Evolutionary conservation across 1,140 invertebrate species (phyloP).

Genomic region (Apocrypta bakeri): DNA sequence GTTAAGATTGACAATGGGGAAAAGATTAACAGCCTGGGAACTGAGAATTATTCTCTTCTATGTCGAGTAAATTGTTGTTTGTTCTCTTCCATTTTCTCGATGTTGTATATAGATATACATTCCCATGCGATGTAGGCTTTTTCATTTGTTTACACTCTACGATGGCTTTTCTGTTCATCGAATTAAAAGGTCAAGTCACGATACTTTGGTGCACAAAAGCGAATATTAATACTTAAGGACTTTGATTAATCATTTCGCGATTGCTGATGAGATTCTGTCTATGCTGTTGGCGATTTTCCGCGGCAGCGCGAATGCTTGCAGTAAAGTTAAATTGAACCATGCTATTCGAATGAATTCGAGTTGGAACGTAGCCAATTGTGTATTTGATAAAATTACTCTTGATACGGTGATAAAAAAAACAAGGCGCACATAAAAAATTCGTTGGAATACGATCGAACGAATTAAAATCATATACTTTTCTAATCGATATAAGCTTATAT

Average conservation of each 20-base stretch:
- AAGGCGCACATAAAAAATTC: too few species aligned
- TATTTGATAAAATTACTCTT: too few species aligned
- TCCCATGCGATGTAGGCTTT: neutral
- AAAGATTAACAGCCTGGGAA: constrained; percentile 36
- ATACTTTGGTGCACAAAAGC: neutral
- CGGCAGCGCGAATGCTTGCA: too few species aligned
- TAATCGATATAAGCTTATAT: too few species aligned
- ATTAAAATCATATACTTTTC: too few species aligned
- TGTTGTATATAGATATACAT: neutral
- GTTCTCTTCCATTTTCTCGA: neutral
- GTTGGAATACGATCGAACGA: too few species aligned
- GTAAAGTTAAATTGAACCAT: too few species aligned
- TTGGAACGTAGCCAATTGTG: too few species aligned
- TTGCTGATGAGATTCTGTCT: neutral
- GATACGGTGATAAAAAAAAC: too few species aligned
- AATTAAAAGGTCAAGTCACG: constrained; percentile 25
- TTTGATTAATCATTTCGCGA: neutral
- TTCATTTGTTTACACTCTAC: neutral
- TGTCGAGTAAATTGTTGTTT: neutral
- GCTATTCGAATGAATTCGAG: too few species aligned
- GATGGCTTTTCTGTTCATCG: neutral
- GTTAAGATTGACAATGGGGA: constrained; percentile 42
- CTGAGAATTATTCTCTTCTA: neutral
- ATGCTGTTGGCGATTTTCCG: too few species aligned
- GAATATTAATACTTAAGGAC: neutral